These are phyloP conservation scores for Aleadryas rufinucha DNA, from an alignment of 2,113 vertebrate genomes.

Conservation along the genomic window DNA sequence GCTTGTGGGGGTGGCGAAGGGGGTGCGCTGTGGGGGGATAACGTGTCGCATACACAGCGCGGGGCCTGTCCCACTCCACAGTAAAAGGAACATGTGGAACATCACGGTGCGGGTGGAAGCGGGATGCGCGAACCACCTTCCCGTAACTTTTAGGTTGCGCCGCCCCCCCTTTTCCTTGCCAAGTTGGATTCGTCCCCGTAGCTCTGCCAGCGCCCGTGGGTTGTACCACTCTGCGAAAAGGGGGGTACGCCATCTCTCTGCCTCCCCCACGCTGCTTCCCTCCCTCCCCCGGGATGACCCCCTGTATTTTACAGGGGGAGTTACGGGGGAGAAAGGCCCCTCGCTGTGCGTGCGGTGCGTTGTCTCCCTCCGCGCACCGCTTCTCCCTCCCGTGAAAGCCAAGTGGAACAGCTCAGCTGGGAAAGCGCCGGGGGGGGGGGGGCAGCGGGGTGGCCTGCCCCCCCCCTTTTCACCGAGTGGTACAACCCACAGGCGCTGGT, in stretches of 20 bases:
- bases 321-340: fast-evolving
- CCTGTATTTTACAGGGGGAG: neutral
- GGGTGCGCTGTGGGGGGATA: fast-evolving
- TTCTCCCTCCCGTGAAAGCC: neutral
- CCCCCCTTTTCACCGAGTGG: neutral
- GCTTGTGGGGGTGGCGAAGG: fast-evolving
- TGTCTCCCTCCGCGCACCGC: neutral
- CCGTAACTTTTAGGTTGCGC: fast-evolving
- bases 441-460: fast-evolving
- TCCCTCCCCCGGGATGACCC: neutral
- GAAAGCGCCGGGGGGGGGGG: neutral
- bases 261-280: no score
- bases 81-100: fast-evolving
- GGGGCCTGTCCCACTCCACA: fast-evolving
- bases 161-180: fast-evolving
- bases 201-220: neutral
- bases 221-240: neutral
- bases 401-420: neutral
- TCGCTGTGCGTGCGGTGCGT: fast-evolving
- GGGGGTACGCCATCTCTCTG: fast-evolving
- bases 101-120: fast-evolving
- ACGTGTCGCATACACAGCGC: fast-evolving
- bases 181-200: neutral
- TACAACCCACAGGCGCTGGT: neutral
- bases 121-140: fast-evolving